A percentile compares a stretch with the other conserved stretches of the same genome.
Evolutionary conservation across 2,888 invertebrate species (phyloP).

Genomic region (Hyles lineata): DNA sequence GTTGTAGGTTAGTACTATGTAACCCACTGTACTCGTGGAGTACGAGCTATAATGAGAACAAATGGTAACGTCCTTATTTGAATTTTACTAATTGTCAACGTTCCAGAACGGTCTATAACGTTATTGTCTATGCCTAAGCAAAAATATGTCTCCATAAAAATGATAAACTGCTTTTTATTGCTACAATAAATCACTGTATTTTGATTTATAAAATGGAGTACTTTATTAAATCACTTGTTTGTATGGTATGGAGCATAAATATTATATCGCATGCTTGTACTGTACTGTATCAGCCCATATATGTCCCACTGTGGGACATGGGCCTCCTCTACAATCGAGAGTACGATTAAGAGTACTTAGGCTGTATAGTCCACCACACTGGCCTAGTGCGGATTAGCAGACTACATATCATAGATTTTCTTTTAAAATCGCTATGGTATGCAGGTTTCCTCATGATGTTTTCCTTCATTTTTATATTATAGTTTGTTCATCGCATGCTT

Average conservation of each 20-base stretch:
- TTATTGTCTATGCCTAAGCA: no score
- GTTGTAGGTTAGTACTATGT: constrained; percentile 44
- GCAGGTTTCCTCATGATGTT: no score
- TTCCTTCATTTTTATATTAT: no score
- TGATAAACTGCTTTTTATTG: not conserved
- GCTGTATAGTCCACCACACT: no score
- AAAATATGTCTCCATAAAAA: not conserved
- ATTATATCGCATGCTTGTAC: not conserved
- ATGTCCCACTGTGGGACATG: no score
- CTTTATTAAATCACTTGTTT: not conserved
- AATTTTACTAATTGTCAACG: constrained; percentile 28
- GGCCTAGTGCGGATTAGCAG: no score
- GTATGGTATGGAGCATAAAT: not conserved
- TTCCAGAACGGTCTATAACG: not conserved
- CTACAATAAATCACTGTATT: not conserved
- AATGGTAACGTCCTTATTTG: constrained; percentile 29
- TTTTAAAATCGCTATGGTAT: no score
- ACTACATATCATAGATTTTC: no score
- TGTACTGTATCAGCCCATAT: not conserved
- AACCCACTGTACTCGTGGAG: constrained; percentile 38
- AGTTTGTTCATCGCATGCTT: no score
- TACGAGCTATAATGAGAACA: constrained; percentile 37
- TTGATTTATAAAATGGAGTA: not conserved
- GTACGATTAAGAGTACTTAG: no score
- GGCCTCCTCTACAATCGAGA: no score